A percentile compares a stretch with the other conserved stretches of the same genome.
Conservation (phyloP, 2,888 invertebrate species). For the Morpho achilles region DNA sequence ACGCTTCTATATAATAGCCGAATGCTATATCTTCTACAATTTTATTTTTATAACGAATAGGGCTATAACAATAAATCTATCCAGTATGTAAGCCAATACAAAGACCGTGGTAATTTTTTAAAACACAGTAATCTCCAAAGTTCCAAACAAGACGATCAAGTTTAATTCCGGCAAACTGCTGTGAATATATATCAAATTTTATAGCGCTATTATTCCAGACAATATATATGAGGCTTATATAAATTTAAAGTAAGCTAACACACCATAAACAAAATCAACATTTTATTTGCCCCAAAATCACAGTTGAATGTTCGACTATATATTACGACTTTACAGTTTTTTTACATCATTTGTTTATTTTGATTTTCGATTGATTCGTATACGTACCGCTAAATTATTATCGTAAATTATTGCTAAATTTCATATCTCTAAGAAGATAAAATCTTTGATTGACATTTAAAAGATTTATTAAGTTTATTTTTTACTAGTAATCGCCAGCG, state of each 20-base stretch:
- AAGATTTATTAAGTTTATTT: too few species aligned
- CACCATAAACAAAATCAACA: slow-evolving; percentile 7
- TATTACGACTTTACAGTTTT: background rate
- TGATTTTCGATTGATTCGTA: too few species aligned
- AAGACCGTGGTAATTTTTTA: slow-evolving; percentile 60
- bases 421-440: too few species aligned
- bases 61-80: slow-evolving; percentile 45
- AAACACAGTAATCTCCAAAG: slow-evolving; percentile 61
- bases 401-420: too few species aligned
- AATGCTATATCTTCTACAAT: background rate
- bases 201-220: slow-evolving; percentile 19
- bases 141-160: slow-evolving; percentile 62
- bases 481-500: too few species aligned
- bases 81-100: slow-evolving; percentile 58
- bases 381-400: too few species aligned
- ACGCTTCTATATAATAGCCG: background rate
- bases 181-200: slow-evolving; percentile 43
- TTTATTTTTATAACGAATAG: slow-evolving; percentile 31
- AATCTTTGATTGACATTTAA: too few species aligned
- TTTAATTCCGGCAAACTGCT: slow-evolving; percentile 20
- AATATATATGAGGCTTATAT: slow-evolving; percentile 9
- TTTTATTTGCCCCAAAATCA: slow-evolving; percentile 3
- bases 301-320: background rate
- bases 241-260: slow-evolving; percentile 12
- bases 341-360: background rate